These are phyloP conservation scores for Rhagoletis zephyria DNA, from an alignment of 1,140 invertebrate species.

Conservation along the genomic window DNA sequence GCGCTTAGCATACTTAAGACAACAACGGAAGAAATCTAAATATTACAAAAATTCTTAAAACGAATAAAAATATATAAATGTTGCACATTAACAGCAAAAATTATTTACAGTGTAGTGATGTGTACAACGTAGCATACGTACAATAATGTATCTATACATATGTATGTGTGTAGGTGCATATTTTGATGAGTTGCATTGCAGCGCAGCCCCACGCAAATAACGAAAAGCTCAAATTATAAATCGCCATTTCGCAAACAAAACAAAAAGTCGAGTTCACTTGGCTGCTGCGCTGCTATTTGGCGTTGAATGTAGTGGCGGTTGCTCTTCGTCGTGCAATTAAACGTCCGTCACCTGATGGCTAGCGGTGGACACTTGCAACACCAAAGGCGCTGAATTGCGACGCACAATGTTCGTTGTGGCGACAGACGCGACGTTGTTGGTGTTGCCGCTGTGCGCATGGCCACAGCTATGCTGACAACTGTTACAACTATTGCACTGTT, in stretches of 20 bases:
- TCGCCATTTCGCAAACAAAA: neutral
- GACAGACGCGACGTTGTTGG: neutral
- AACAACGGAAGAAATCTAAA: neutral
- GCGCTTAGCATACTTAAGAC: constrained; percentile 29
- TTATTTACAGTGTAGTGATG: constrained; percentile 41
- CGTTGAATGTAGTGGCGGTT: neutral
- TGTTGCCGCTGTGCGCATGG: constrained; percentile 7
- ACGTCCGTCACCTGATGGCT: constrained; percentile 72
- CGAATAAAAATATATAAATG: neutral
- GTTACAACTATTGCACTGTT: constrained; percentile 50
- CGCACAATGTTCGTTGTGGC: constrained; percentile 44
- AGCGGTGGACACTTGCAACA: constrained; percentile 67
- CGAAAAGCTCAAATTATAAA: neutral
- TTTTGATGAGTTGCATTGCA: constrained; percentile 35
- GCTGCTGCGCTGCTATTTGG: neutral
- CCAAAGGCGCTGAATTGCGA: constrained; percentile 67
- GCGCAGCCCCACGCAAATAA: neutral
- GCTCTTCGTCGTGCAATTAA: constrained; percentile 56
- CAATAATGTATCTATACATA: neutral
- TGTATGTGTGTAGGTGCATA: neutral
- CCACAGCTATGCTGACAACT: constrained; percentile 21
- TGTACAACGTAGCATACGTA: neutral
- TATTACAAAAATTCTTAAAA: neutral
- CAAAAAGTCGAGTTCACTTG: neutral
- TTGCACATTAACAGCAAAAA: neutral